Conservation (phyloP, 2,888 invertebrate genomes). For the Cheilosia grossa region DNA sequence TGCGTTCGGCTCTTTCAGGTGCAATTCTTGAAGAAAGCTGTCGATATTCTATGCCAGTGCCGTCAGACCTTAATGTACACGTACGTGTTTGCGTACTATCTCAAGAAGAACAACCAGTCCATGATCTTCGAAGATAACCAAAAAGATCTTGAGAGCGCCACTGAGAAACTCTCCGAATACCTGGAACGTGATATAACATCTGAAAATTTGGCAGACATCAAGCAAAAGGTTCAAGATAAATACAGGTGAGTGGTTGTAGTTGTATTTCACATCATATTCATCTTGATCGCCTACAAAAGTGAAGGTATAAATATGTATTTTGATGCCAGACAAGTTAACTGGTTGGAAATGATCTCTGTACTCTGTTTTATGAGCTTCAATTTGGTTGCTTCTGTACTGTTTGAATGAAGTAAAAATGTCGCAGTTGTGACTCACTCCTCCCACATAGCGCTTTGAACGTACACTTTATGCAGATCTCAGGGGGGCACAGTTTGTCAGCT, state of each 20-base stretch:
- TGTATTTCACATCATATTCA: no score
- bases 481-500: no score
- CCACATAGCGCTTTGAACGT: no score
- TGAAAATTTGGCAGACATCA: constrained; percentile 98
- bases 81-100: constrained; percentile 99
- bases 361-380: no score
- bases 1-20: constrained; percentile 85
- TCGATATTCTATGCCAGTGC: constrained; percentile 98
- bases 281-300: no score
- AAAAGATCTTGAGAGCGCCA: constrained; percentile 98
- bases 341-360: no score
- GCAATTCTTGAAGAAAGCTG: constrained; percentile 98
- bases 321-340: no score
- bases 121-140: constrained; percentile 99
- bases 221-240: constrained; percentile 99
- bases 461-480: no score
- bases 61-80: constrained; percentile 99
- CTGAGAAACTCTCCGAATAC: constrained; percentile 98
- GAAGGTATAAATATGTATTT: no score
- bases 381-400: no score
- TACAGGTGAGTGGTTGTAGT: constrained; percentile 87
- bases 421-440: no score
- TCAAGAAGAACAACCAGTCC: constrained; percentile 98
- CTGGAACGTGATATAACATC: constrained; percentile 98
- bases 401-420: no score